These are phyloP conservation scores for Phoxinus phoxinus DNA, from an alignment of 2,113 vertebrate species.

Conservation along the genomic window DNA sequence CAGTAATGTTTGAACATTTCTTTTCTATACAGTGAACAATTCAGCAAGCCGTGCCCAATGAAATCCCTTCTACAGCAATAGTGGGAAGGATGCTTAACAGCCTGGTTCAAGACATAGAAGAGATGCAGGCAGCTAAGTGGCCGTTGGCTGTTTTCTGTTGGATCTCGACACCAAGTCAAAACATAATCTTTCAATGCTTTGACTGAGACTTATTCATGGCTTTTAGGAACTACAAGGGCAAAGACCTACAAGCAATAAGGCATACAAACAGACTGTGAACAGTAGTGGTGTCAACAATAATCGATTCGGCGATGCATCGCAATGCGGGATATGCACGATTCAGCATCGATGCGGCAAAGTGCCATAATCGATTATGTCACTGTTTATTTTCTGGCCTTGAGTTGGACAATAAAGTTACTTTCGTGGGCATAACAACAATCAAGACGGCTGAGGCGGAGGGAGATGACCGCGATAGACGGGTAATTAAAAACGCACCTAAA, in stretches of 20 bases:
- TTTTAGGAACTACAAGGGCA: slow-evolving; percentile 6
- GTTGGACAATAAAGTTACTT: too few relatives aligned
- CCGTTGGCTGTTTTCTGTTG: slow-evolving; percentile 6
- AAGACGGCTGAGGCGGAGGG: too few relatives aligned
- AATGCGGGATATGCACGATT: too few relatives aligned
- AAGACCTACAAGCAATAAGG: slow-evolving; percentile 27
- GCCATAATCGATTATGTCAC: too few relatives aligned
- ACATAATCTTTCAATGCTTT: background rate
- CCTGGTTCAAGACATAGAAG: background rate
- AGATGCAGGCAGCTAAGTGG: background rate
- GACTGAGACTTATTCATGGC: background rate
- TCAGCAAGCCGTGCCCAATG: slow-evolving; percentile 8
- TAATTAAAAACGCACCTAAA: too few relatives aligned
- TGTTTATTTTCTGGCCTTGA: too few relatives aligned
- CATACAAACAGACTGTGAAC: slow-evolving; percentile 29
- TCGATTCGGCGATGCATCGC: too few relatives aligned
- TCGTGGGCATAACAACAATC: too few relatives aligned
- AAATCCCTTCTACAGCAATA: background rate
- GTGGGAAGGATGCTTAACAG: background rate
- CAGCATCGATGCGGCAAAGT: too few relatives aligned
- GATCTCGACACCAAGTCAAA: background rate
- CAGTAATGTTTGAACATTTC: background rate
- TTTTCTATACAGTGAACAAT: slow-evolving; percentile 39
- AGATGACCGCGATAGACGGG: too few relatives aligned
- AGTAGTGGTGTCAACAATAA: too few relatives aligned